Percentiles rank a stretch among this genome's conserved stretches.
phyloP scores from a whole-genome alignment of 2,113 vertebrate genomes.

The Calcarius ornatus region DNA sequence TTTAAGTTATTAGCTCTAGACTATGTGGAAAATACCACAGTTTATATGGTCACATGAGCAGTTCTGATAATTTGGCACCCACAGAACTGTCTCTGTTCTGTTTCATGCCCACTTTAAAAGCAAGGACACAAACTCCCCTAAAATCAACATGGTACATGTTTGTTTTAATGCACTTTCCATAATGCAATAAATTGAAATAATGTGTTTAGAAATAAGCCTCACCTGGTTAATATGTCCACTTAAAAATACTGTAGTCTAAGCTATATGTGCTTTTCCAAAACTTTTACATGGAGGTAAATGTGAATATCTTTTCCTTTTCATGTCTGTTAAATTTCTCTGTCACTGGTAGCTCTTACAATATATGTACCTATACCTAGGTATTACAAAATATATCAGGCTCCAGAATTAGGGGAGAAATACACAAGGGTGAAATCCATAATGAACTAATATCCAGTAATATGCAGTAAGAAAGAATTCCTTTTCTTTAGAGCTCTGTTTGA shows the following conservation, averaged over 20 bases:
- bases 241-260: not conserved
- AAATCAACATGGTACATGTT: rapidly evolving
- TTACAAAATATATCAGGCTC: not conserved
- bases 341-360: not conserved
- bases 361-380: not conserved
- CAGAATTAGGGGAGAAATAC: not conserved
- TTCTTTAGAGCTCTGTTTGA: not conserved
- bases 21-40: rapidly evolving
- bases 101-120: not conserved
- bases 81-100: not conserved
- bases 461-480: not conserved
- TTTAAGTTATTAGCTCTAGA: not conserved
- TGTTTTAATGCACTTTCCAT: not conserved
- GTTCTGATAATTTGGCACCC: not conserved
- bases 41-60: not conserved
- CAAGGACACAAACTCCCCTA: not conserved
- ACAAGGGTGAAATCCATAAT: not conserved
- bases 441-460: not conserved
- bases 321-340: not conserved
- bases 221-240: not conserved
- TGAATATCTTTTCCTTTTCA: not conserved
- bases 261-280: not conserved
- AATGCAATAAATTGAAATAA: not conserved
- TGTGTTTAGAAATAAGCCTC: not conserved
- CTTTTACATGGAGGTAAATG: not conserved